Base-by-base conservation (phyloP, 1,140 invertebrate genomes). In the Drosophila parvula region DNA sequence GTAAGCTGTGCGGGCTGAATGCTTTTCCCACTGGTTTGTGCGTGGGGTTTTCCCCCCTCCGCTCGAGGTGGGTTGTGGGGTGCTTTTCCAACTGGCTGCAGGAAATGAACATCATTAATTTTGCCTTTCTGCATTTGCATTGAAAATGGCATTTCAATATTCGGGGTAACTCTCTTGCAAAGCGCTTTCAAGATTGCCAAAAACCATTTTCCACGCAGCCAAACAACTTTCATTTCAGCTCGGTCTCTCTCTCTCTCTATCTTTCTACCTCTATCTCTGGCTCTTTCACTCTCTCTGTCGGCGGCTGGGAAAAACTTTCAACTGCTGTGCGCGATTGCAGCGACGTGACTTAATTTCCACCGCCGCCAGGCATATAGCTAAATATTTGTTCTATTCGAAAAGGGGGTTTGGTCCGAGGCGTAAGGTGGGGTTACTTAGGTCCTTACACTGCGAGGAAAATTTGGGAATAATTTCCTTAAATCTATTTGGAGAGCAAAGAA, bases 81-180 rank as follows among this genome's bases (percentile, higher is more conserved):
- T 22, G 53, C 6, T 41, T 44, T 69, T 53, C 41, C 18, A 69
- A 45, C 38, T 48, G 50, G 57, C 56, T 74, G 68, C 77, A 78
- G 85, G 85, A 89, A 89, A 89, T 89, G 81, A 90, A 90, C 85
- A 81, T 85, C 85, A 90, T 89, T 89, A 89, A 89, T 89, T 89
- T 89, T 85, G 81, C 64, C 74, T 85, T 89, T 90, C 75, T 67
- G 85, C 74, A 89, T 88, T 88, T 88, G 84, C 84, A 89, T 89
- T 88, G 84, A 83, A 69, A 88, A 83, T 88, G 84, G 84, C 77
- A 80, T 83, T 88, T 89, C 83, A 88, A 86, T 88, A 88, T 78
- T 69, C 75, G 74, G 16, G 32, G 18, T 14, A 55, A 28, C 51
- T 63, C 50, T 43, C 40, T 45, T 12, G 41, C 62, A 36, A 71